Evolutionary conservation across 2,888 invertebrate genomes (phyloP), one percentile per base, ranked within the genome.

Genomic region (Plebejus anna): DNA sequence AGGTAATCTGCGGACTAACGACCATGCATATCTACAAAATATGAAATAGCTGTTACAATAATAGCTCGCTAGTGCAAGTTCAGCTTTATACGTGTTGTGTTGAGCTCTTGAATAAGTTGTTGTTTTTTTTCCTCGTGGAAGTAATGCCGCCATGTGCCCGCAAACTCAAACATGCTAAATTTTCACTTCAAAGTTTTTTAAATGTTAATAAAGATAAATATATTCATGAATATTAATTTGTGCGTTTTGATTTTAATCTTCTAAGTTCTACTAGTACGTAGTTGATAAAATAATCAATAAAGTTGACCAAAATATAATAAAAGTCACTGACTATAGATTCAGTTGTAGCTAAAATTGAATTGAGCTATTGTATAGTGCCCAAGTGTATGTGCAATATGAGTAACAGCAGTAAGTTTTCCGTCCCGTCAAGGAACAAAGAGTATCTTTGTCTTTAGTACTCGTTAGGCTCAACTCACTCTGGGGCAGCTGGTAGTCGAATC

Each of bases 171-270:
- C 89, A 90, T 89, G 92, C 91, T 88, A 89, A 89, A 55, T 89
- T 90, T 89, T 91, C 90, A 90, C 89, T 86, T 89, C 13, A 73
- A 87, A 86, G 87, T 90, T 84, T 92, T 92, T 90, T 87, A 90
- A 91, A 91, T 92, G 92, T 92, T 84, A 88, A 88, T 90, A 89
- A 91, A 90, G 86, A 87, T 73, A 90, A 91, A 86, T 92, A 92
- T 92, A 91, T 87, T 89, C 91, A 91, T 91, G 90, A 89, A 90
- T 89, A 90, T 80, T 81, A 86, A 77, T 51, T 76, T 75, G 55
- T 77, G 79, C 80, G 77, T 89, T 90, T 90, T 82, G 82, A 86
- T 90, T 78, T 22, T 1, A 13, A 32, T 0, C 2, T 32, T 3
- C 0, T 42, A 5, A 32, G 32, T 32, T 11, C 3, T 57, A 1